Percentiles rank a stretch among this genome's conserved stretches.
phyloP scores from a whole-genome alignment of 2,888 invertebrate genomes.

The Fragum fragum region DNA sequence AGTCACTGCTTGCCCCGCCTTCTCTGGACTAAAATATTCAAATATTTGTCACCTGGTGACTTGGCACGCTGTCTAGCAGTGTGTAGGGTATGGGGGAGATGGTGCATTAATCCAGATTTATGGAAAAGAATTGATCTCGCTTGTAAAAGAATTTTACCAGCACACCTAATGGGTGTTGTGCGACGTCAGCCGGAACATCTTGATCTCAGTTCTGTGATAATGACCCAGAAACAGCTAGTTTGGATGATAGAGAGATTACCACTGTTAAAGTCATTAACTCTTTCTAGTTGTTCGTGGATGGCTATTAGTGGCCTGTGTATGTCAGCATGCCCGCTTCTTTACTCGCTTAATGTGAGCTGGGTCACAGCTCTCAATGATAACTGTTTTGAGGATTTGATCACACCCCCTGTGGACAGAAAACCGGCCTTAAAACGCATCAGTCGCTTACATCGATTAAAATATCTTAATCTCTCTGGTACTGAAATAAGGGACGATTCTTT shows the following conservation, averaged over 20 bases:
- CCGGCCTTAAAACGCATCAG: slow-evolving; percentile 92
- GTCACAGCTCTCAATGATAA: slow-evolving; percentile 95
- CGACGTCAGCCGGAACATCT: slow-evolving; percentile 95
- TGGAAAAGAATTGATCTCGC: slow-evolving; percentile 96
- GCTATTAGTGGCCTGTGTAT: slow-evolving; percentile 94
- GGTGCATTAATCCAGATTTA: slow-evolving; percentile 93
- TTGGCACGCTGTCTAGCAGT: slow-evolving; percentile 91
- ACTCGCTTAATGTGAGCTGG: slow-evolving; percentile 93
- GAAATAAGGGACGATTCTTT: slow-evolving; percentile 96
- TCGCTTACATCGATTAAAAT: slow-evolving; percentile 92
- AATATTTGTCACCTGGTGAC: slow-evolving; percentile 86
- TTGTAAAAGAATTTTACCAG: slow-evolving; percentile 89
- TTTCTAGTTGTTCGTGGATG: slow-evolving; percentile 91
- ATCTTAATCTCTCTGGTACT: slow-evolving; percentile 93
- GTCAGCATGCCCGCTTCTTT: slow-evolving; percentile 93
- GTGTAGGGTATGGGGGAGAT: slow-evolving; percentile 96
- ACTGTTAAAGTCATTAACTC: slow-evolving; percentile 92
- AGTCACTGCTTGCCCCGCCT: slow-evolving; percentile 82
- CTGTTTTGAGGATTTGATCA: slow-evolving; percentile 94
- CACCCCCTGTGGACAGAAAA: slow-evolving; percentile 94
- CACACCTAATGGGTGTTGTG: slow-evolving; percentile 93
- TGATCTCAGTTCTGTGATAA: slow-evolving; percentile 95
- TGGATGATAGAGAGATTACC: slow-evolving; percentile 96
- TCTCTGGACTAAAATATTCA: slow-evolving; percentile 87
- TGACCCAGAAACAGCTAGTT: slow-evolving; percentile 95